A percentile compares a stretch with the other conserved stretches of the same genome.
These are phyloP conservation scores for Lycaena phlaeas DNA, from an alignment of 2,888 invertebrate genomes.

Conservation along the genomic window DNA sequence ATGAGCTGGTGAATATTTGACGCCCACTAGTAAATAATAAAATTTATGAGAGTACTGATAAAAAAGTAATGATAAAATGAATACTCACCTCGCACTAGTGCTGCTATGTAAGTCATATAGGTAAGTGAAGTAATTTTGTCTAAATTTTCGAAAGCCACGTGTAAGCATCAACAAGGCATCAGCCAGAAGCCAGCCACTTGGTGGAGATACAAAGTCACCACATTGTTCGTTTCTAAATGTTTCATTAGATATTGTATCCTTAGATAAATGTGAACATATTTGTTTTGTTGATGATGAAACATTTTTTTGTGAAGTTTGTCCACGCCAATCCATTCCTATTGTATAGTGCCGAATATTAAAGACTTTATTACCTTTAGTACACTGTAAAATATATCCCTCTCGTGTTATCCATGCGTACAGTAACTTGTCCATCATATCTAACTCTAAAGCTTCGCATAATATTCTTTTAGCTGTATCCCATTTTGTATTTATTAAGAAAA, in stretches of 20 bases:
- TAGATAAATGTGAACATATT: background rate
- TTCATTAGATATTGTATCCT: background rate
- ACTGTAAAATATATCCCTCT: constrained; percentile 19
- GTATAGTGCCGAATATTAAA: background rate
- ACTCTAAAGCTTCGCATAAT: constrained; percentile 72
- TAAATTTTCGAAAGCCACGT: background rate
- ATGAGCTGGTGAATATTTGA: too few relatives aligned
- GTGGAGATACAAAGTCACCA: background rate
- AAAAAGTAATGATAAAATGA: background rate
- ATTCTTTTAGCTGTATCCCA: constrained; percentile 75
- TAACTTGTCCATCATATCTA: constrained; percentile 53
- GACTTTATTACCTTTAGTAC: background rate
- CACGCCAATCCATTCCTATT: background rate
- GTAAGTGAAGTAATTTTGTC: background rate
- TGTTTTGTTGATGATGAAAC: background rate
- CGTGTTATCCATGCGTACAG: constrained; percentile 36
- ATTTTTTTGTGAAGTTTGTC: background rate
- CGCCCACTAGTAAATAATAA: too few relatives aligned
- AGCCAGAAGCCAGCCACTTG: background rate
- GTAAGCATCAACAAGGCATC: background rate
- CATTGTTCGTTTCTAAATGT: background rate
- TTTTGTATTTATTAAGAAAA: constrained; percentile 86
- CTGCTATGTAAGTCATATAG: background rate
- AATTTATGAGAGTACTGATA: too few relatives aligned
- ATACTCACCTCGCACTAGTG: background rate